Conservation (phyloP, 2,888 invertebrate genomes). For the Caenorhabditis wallacei region DNA sequence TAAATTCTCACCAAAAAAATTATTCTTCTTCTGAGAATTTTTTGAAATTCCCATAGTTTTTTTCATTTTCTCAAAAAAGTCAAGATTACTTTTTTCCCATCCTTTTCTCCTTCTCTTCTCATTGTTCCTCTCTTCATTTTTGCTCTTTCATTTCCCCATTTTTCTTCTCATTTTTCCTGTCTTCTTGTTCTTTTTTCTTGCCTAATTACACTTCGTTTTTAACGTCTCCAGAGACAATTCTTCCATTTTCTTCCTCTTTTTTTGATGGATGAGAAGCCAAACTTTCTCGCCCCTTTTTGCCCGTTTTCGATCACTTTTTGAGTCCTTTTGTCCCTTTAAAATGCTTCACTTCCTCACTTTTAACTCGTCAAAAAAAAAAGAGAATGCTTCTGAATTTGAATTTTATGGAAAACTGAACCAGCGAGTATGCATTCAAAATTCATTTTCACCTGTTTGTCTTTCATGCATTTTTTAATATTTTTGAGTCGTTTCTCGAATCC, state of each 20-base stretch:
- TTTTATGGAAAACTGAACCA: neutral
- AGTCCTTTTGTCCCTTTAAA: slow-evolving; percentile 27
- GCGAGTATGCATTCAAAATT: slow-evolving; percentile 29
- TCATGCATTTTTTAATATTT: slow-evolving; percentile 35
- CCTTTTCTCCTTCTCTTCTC: slow-evolving; percentile 15
- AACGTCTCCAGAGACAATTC: slow-evolving; percentile 32
- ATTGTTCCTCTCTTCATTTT: neutral
- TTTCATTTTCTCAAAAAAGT: too few relatives aligned
- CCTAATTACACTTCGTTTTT: slow-evolving; percentile 39
- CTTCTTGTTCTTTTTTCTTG: slow-evolving; percentile 19
- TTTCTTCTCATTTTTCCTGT: slow-evolving; percentile 25
- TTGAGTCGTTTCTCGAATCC: neutral
- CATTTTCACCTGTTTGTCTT: slow-evolving; percentile 18
- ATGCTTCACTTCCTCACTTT: slow-evolving; percentile 16
- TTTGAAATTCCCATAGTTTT: too few relatives aligned
- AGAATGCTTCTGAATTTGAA: slow-evolving; percentile 17
- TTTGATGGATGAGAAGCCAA: slow-evolving; percentile 57
- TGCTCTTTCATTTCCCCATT: slow-evolving; percentile 17
- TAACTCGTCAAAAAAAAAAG: slow-evolving; percentile 5
- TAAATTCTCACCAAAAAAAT: neutral
- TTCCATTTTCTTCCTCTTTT: slow-evolving; percentile 9
- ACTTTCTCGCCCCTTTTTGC: neutral
- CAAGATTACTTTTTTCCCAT: neutral
- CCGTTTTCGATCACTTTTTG: neutral
- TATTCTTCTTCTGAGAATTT: too few relatives aligned